Conservation (phyloP, 2,113 vertebrate genomes). For the Chascanopsetta lugubris region DNA sequence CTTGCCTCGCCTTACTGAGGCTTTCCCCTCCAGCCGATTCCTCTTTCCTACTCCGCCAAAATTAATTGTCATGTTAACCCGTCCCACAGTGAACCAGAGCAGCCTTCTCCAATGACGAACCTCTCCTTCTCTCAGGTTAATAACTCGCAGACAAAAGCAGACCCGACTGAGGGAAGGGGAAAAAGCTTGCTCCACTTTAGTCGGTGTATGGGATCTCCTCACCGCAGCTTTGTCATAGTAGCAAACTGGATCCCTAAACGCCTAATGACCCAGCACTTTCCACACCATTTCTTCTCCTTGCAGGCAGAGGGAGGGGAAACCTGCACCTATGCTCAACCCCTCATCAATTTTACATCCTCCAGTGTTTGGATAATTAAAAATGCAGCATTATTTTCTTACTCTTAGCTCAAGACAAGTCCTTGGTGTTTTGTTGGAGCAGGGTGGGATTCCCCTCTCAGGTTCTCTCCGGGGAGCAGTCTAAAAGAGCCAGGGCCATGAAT, state of each 20-base stretch:
- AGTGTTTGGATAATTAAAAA: constrained; percentile 73
- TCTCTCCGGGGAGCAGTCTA: constrained; percentile 53
- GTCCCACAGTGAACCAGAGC: constrained; percentile 35
- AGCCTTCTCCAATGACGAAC: constrained; percentile 53
- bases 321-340: constrained; percentile 56
- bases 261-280: constrained; percentile 68
- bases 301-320: constrained; percentile 37
- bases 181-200: constrained; percentile 48
- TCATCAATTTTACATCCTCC: constrained; percentile 74
- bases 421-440: constrained; percentile 49
- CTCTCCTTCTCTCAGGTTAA: constrained; percentile 25
- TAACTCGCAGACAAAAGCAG: constrained; percentile 37
- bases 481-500: constrained; percentile 71
- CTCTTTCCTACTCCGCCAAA: constrained; percentile 2
- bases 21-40: not conserved
- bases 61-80: constrained; percentile 7
- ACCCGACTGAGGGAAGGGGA: constrained; percentile 19
- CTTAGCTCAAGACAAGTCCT: constrained; percentile 56
- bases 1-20: not conserved
- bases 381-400: constrained; percentile 63
- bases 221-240: constrained; percentile 54
- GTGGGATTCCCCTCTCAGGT: constrained; percentile 77
- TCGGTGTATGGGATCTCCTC: constrained; percentile 51
- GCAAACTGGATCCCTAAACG: constrained; percentile 38
- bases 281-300: constrained; percentile 64